phyloP scores from a whole-genome alignment of 1,140 invertebrate genomes.

The Hylaeus volcanicus region DNA sequence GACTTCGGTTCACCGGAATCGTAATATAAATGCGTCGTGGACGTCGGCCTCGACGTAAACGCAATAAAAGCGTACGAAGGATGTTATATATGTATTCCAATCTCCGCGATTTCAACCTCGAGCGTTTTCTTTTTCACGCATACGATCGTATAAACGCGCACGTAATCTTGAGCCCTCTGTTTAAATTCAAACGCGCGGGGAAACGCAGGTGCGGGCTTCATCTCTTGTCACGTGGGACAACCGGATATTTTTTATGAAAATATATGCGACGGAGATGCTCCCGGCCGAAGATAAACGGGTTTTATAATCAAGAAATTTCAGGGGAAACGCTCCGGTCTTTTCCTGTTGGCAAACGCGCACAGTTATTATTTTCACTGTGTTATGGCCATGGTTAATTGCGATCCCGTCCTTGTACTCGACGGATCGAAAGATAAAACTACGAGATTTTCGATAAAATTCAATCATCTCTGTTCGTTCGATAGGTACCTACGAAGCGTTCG shows the following conservation, averaged over 20 bases:
- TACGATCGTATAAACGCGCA: not conserved
- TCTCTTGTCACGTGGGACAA: constrained; percentile 11
- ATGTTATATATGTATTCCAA: constrained; percentile 7
- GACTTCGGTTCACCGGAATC: too few relatives aligned
- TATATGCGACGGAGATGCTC: constrained; percentile 11
- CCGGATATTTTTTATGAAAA: constrained; percentile 48
- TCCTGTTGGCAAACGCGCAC: not conserved
- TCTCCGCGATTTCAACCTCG: not conserved
- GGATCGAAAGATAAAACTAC: too few relatives aligned
- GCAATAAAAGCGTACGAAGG: not conserved
- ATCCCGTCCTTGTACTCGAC: not conserved
- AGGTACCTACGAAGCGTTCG: not conserved
- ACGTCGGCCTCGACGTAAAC: not conserved
- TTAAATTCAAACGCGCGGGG: constrained; percentile 31
- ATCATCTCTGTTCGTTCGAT: not conserved
- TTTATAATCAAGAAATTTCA: constrained; percentile 34
- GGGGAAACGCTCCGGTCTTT: too few relatives aligned
- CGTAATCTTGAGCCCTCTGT: constrained; percentile 43
- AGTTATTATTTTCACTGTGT: not conserved
- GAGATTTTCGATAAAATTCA: not conserved
- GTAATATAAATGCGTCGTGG: too few relatives aligned
- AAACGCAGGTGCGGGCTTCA: constrained; percentile 32
- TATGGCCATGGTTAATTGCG: not conserved
- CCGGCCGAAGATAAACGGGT: constrained; percentile 27
- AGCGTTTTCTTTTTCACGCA: not conserved